A percentile compares a stretch with the other conserved stretches of the same genome.
Conservation (phyloP, 2,113 vertebrate genomes). For the Tyto alba region DNA sequence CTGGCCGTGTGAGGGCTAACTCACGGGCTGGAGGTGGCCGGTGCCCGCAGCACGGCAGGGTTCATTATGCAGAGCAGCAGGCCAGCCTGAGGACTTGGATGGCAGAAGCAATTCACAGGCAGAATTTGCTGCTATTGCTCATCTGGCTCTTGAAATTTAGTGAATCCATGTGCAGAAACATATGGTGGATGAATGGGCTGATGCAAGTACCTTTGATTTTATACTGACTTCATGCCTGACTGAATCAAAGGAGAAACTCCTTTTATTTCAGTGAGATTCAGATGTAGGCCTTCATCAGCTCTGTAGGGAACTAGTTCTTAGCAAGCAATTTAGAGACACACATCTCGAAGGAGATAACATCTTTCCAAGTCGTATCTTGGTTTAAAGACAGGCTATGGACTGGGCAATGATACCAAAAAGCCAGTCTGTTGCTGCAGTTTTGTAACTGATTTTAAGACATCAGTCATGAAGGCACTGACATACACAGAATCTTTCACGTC, state of each 20-base stretch:
- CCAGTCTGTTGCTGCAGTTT: not conserved
- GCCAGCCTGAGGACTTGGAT: not conserved
- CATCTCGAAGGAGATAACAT: not conserved
- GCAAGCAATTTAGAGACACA: not conserved
- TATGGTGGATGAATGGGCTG: not conserved
- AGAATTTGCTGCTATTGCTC: not conserved
- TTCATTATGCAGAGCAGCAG: not conserved
- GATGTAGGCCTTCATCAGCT: not conserved
- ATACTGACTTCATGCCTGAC: not conserved
- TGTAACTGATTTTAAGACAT: not conserved
- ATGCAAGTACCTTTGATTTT: not conserved
- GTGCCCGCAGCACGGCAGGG: fast-evolving
- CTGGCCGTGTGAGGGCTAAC: fast-evolving
- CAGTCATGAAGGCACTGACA: not conserved
- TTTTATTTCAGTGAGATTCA: not conserved
- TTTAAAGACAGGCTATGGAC: not conserved
- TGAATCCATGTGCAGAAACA: not conserved
- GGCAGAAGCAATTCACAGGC: not conserved
- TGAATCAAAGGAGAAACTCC: not conserved
- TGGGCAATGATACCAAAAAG: not conserved
- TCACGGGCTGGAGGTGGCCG: fast-evolving
- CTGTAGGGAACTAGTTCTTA: not conserved
- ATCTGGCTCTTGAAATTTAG: not conserved
- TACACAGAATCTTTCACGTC: not conserved
- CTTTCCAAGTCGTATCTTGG: not conserved